phyloP scores from a whole-genome alignment of 2,888 invertebrate genomes.

The Stenichneumon culpator region DNA sequence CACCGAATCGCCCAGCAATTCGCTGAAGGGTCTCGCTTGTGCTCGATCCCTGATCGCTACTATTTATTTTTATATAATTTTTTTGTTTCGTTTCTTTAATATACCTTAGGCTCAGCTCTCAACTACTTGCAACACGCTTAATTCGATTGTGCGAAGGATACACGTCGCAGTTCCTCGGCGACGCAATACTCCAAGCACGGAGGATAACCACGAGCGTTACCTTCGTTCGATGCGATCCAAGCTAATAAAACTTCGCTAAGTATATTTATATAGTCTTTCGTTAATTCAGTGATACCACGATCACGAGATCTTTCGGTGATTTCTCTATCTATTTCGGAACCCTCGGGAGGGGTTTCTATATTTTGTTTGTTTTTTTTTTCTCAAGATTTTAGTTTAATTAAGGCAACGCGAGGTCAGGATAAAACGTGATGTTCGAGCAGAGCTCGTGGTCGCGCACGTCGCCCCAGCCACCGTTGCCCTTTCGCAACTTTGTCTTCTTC shows the following conservation, averaged over 20 bases:
- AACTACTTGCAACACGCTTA: conserved; percentile 70
- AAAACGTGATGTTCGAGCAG: conserved; percentile 85
- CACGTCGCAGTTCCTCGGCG: background rate
- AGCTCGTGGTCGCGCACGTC: conserved; percentile 91
- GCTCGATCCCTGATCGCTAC: conserved; percentile 6
- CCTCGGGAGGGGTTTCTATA: conserved; percentile 13
- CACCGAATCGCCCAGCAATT: conserved; percentile 72
- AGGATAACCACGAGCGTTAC: background rate
- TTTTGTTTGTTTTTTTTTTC: conserved; percentile 12
- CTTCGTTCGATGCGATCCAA: conserved; percentile 54
- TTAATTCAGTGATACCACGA: conserved; percentile 54
- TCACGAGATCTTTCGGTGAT: conserved; percentile 60
- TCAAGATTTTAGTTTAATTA: conserved; percentile 67
- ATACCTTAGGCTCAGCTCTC: conserved; percentile 72
- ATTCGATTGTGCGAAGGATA: conserved; percentile 39
- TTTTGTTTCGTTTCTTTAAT: conserved; percentile 29
- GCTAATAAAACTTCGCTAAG: conserved; percentile 60
- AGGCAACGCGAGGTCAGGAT: conserved; percentile 79
- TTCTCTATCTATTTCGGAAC: conserved; percentile 43
- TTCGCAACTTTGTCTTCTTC: conserved; percentile 91
- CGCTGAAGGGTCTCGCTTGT: conserved; percentile 29
- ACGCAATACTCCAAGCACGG: background rate
- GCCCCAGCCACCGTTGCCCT: conserved; percentile 99
- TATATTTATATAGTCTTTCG: conserved; percentile 60
- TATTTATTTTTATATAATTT: conserved; percentile 45